These are phyloP conservation scores for Drosophila pandora DNA, from an alignment of 1,140 invertebrate genomes.

Conservation along the genomic window DNA sequence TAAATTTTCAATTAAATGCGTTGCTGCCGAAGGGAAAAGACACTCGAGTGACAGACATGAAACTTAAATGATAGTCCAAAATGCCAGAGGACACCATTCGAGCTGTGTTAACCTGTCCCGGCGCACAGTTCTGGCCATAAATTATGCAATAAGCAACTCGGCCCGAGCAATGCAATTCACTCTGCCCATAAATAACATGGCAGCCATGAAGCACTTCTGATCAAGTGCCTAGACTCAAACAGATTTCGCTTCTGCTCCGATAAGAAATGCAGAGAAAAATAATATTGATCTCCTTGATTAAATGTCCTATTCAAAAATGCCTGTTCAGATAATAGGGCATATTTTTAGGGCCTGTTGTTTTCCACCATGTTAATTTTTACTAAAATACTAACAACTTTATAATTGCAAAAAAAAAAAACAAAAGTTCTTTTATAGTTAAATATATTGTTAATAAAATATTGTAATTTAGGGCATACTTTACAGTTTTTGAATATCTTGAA, in stretches of 20 bases:
- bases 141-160: conserved; percentile 28
- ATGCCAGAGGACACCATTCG: conserved; percentile 3
- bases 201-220: conserved; percentile 8
- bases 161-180: conserved; percentile 1
- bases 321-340: too few species aligned
- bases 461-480: too few species aligned
- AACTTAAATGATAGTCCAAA: conserved; percentile 13
- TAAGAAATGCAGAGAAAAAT: conserved; percentile 6
- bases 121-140: conserved; percentile 15
- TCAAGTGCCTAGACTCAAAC: conserved; percentile 4
- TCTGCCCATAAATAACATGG: conserved; percentile 13
- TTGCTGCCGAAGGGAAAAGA: conserved; percentile 3
- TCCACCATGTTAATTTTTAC: too few species aligned
- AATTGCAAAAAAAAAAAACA: too few species aligned
- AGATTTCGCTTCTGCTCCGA: conserved; percentile 1
- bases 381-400: too few species aligned
- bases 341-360: too few species aligned
- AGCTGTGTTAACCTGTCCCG: conserved; percentile 1
- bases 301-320: too few species aligned
- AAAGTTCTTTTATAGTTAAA: too few species aligned
- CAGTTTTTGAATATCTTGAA: neutral
- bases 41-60: conserved; percentile 11
- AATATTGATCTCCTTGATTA: neutral
- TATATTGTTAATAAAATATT: neutral
- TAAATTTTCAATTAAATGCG: conserved; percentile 23